These are phyloP conservation scores for Caerostris darwini DNA, from an alignment of 1,140 invertebrate genomes.

Conservation along the genomic window DNA sequence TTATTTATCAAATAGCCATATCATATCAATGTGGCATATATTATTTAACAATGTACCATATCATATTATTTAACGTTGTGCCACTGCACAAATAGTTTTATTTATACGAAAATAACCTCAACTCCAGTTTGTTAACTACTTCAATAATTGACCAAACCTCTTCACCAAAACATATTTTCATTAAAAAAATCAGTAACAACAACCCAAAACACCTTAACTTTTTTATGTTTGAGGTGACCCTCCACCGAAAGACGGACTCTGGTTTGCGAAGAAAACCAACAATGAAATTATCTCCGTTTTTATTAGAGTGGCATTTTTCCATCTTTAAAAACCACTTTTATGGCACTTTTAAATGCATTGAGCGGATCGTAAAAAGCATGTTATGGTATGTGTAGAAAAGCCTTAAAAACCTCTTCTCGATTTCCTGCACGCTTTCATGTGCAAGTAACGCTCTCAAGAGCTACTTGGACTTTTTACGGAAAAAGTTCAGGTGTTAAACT, in stretches of 20 bases:
- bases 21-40: no score
- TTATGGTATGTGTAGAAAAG: background rate
- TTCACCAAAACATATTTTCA: background rate
- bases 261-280: background rate
- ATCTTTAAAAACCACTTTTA: background rate
- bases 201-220: background rate
- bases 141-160: background rate
- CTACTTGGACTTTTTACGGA: background rate
- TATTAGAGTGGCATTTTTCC: background rate
- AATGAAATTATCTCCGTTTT: background rate
- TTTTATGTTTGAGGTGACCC: background rate
- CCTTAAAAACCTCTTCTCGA: background rate
- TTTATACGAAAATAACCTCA: background rate
- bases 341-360: background rate
- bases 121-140: background rate
- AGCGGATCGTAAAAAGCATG: background rate
- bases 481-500: background rate
- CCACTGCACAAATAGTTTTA: no score
- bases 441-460: background rate
- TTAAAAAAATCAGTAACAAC: background rate
- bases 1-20: no score
- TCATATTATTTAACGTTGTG: no score
- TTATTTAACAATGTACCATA: no score
- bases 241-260: background rate
- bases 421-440: background rate